Base-by-base conservation (phyloP, 1,140 invertebrate genomes). In the Agrypnia vestita region DNA sequence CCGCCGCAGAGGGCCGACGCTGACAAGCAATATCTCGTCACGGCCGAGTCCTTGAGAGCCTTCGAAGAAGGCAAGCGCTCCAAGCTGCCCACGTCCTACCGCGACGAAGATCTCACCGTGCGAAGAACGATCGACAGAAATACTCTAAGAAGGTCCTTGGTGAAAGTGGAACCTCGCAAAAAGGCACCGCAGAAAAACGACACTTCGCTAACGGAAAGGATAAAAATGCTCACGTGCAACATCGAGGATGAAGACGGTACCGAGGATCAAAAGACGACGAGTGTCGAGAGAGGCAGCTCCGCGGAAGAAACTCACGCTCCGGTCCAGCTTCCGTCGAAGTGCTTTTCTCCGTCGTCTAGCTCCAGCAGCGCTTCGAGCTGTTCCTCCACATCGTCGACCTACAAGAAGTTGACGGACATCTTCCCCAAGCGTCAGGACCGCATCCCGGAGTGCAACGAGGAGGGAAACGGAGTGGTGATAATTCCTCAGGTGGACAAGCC, bases 191-290 rank as follows among this genome's bases (percentile, higher is more conserved):
- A 88, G 79, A 92, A 91, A 84, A 91, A 89, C 62, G 91, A 92
- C 81, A 92, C 91, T 76, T 95, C 94, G 0, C 85, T 96, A 13
- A 94, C 95, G 25, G 95, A 96, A 82, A 90, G 94, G 61, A 96
- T 96, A 76, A 92, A 94, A 55, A 93, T 95, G 82, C 86, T 96
- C 15, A 96, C 95, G 0, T 96, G 95, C 85, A 94, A 95, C 80
- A 93, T 96, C 59, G 94, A 95, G 73, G 92, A 93, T 4, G 84
- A 84, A 1, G 86, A 87, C 9, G 78, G 78, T 10, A 55, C 75
- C 21, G 35, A 49, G 10, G 80, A 81, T 44, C 47, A 19, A 6
- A 51, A 51, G 21, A 53, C 47, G 10, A 73, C 47, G 4, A 55
- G 21, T 35, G 59, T 56, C 0, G 76, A 84, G n/a, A 83, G 84